A percentile compares a stretch with the other conserved stretches of the same genome.
phyloP scores from a whole-genome alignment of 2,113 vertebrate species.

The Thamnaconus septentrionalis region DNA sequence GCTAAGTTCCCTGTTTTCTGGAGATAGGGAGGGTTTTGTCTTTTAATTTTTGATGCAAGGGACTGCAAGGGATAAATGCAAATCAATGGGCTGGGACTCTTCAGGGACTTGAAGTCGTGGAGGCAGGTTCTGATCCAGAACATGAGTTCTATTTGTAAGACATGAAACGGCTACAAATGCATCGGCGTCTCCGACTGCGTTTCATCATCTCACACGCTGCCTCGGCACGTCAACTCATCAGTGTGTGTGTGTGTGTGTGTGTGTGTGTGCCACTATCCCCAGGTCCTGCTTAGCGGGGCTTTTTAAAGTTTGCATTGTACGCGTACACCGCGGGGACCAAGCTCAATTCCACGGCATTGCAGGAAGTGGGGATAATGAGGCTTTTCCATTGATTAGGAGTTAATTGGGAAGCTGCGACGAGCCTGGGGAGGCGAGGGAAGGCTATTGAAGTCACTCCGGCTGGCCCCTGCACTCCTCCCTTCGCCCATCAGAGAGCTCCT shows the following conservation, averaged over 20 bases:
- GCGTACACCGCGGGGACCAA: conserved; percentile 39
- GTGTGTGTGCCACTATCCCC: not conserved
- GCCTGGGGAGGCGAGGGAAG: conserved; percentile 41
- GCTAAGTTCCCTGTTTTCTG: too few relatives aligned
- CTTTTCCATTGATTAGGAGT: conserved; percentile 70
- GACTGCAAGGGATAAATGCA: too few relatives aligned
- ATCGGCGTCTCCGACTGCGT: too few relatives aligned
- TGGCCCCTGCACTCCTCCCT: conserved; percentile 16
- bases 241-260: not conserved
- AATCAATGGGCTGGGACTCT: too few relatives aligned
- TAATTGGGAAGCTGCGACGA: conserved; percentile 68
- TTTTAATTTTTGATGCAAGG: too few relatives aligned
- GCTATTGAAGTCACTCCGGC: conserved; percentile 50
- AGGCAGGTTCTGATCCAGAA: too few relatives aligned
- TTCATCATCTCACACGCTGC: too few relatives aligned
- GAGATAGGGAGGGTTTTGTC: too few relatives aligned
- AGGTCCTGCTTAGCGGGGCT: conserved; percentile 18
- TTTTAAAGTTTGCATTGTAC: conserved; percentile 48
- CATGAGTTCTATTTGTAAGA: too few relatives aligned
- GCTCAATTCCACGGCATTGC: conserved; percentile 65
- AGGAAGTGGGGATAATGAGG: conserved; percentile 66
- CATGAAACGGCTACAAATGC: too few relatives aligned
- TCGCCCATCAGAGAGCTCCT: conserved; percentile 20
- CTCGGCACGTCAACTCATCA: not conserved
- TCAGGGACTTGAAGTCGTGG: too few relatives aligned